Conservation (phyloP, 2,797 vertebrate species). For the Brachymystax lenok region DNA sequence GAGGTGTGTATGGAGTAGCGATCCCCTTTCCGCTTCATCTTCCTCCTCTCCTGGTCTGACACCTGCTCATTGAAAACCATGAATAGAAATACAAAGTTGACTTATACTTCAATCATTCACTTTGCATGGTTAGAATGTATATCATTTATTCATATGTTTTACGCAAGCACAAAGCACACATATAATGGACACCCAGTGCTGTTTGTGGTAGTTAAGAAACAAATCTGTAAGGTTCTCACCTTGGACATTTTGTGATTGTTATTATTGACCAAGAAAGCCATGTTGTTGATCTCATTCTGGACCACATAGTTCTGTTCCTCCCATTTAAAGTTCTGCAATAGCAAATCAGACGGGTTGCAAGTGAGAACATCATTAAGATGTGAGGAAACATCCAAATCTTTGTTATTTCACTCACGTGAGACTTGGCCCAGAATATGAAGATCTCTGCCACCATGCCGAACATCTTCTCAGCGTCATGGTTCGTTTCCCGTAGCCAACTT, state of each 20-base stretch:
- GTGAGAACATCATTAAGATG: background rate
- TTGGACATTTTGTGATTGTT: conserved; percentile 83
- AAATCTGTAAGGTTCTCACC: conserved; percentile 66
- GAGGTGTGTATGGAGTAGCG: conserved; percentile 90
- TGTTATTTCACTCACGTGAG: conserved; percentile 82
- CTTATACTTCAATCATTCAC: conserved; percentile 45
- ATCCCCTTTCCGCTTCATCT: conserved; percentile 87
- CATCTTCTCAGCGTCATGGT: conserved; percentile 86
- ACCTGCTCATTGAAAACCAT: conserved; percentile 50
- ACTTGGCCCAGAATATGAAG: conserved; percentile 96
- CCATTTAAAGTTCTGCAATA: conserved; percentile 92
- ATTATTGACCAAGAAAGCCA: conserved; percentile 87
- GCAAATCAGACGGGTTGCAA: conserved; percentile 6
- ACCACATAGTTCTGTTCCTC: conserved; percentile 97
- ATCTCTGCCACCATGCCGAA: conserved; percentile 93
- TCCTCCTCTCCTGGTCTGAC: conserved; percentile 84
- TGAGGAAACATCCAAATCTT: background rate
- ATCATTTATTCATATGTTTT: no score
- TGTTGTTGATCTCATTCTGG: conserved; percentile 95
- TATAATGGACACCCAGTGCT: background rate
- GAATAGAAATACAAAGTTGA: background rate
- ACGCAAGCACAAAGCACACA: no score
- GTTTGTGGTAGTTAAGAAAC: background rate
- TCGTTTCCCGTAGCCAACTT: conserved; percentile 87
- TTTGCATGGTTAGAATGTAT: conserved; percentile 51